Evolutionary conservation across 2,797 vertebrate genomes (phyloP).

Genomic region (Schizothorax lantsangensis): DNA sequence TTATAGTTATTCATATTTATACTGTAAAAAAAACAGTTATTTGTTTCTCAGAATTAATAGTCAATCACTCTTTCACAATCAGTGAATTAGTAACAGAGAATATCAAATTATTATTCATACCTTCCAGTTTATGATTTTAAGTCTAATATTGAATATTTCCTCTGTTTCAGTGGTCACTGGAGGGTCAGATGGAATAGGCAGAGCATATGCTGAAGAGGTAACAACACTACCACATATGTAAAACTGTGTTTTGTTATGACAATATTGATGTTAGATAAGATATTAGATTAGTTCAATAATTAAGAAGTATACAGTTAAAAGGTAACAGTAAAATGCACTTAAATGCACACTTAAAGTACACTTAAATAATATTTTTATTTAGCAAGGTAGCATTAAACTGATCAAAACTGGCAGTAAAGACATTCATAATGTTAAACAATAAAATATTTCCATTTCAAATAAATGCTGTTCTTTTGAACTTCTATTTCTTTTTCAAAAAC

Average conservation of each 20-base stretch:
- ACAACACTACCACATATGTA: constrained; percentile 7
- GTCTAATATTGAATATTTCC: constrained; percentile 19
- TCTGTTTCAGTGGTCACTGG: constrained; percentile 86
- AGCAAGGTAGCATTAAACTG: background rate
- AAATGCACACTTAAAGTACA: background rate
- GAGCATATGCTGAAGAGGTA: constrained; percentile 87
- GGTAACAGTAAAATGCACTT: background rate
- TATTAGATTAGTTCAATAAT: background rate
- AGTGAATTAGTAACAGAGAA: background rate
- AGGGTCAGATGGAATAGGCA: constrained; percentile 89
- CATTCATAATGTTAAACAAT: background rate
- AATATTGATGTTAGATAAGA: background rate
- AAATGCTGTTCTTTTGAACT: background rate
- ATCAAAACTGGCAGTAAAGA: background rate
- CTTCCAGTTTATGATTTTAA: background rate
- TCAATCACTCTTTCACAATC: background rate
- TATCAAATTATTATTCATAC: background rate
- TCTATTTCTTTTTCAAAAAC: background rate
- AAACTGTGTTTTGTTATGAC: background rate
- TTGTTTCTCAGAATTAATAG: background rate
- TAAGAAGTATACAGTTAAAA: background rate
- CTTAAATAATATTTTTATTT: background rate
- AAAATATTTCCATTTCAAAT: background rate
- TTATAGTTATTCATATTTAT: background rate
- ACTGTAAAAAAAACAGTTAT: background rate